A percentile compares a stretch with the other conserved stretches of the same genome.
Conservation (phyloP, 2,113 vertebrate species). For the Apodemus sylvaticus region DNA sequence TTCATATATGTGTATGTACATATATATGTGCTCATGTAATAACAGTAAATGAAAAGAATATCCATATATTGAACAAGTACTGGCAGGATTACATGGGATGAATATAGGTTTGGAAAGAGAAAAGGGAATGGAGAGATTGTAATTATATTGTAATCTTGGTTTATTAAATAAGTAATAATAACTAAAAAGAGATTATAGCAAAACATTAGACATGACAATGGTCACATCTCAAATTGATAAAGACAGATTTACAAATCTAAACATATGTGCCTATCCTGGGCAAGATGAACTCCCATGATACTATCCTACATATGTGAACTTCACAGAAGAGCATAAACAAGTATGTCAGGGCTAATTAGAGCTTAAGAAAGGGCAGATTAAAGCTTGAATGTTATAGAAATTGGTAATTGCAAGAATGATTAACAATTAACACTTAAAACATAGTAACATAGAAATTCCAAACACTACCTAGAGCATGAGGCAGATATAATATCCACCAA, state of each 20-base stretch:
- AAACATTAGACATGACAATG: background rate
- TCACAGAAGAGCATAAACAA: background rate
- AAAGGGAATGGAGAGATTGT: background rate
- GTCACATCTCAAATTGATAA: background rate
- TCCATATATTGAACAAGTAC: background rate
- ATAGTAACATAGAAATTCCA: background rate
- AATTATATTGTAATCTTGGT: background rate
- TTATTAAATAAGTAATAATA: background rate
- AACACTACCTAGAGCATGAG: no score
- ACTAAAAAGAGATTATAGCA: background rate
- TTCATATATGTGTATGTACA: background rate
- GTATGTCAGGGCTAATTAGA: background rate
- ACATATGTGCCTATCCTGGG: no score
- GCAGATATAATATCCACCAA: background rate
- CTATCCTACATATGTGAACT: no score
- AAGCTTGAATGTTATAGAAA: background rate
- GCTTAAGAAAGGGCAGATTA: background rate
- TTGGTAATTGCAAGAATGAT: background rate
- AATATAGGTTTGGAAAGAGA: background rate
- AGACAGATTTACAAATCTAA: background rate
- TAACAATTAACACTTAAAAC: background rate
- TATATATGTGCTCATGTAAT: no score
- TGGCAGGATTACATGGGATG: background rate
- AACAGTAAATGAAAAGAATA: background rate
- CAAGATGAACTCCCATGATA: background rate